phyloP scores from a whole-genome alignment of 2,797 vertebrate species.

The Numenius phaeopus region DNA sequence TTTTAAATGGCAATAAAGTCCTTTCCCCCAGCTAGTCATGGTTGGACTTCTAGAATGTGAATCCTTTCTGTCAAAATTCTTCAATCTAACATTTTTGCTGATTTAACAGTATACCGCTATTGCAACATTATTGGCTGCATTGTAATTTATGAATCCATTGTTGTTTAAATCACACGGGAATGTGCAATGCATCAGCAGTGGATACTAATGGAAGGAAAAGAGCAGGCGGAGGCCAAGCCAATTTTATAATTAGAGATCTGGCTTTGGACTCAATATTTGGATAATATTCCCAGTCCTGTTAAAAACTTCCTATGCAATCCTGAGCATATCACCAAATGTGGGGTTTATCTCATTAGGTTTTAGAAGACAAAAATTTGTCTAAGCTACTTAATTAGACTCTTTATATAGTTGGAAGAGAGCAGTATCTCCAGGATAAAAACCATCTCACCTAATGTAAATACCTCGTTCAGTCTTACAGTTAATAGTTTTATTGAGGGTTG shows the following conservation, averaged over 20 bases:
- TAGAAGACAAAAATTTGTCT: not conserved
- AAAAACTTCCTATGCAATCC: not conserved
- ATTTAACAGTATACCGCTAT: not conserved
- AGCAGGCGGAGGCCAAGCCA: not conserved
- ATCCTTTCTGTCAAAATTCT: not conserved
- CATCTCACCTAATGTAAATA: not conserved
- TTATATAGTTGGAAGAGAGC: not conserved
- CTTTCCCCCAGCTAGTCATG: not conserved
- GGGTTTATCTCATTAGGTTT: not conserved
- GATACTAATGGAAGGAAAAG: not conserved
- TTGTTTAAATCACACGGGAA: not conserved
- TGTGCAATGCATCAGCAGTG: not conserved
- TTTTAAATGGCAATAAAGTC: conserved; percentile 1
- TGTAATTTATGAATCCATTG: not conserved
- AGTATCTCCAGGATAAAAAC: not conserved
- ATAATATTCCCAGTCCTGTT: not conserved
- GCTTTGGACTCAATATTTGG: not conserved
- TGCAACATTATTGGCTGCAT: not conserved
- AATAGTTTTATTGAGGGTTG: not conserved
- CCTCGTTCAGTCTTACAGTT: not conserved
- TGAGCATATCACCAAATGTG: not conserved
- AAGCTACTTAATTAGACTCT: not conserved
- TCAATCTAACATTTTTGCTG: not conserved
- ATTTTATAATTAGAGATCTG: not conserved
- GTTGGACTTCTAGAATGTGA: not conserved